Percentiles rank a stretch among this genome's conserved stretches.
phyloP scores from a whole-genome alignment of 2,113 vertebrate genomes.

The Nyctereutes procyonoides region DNA sequence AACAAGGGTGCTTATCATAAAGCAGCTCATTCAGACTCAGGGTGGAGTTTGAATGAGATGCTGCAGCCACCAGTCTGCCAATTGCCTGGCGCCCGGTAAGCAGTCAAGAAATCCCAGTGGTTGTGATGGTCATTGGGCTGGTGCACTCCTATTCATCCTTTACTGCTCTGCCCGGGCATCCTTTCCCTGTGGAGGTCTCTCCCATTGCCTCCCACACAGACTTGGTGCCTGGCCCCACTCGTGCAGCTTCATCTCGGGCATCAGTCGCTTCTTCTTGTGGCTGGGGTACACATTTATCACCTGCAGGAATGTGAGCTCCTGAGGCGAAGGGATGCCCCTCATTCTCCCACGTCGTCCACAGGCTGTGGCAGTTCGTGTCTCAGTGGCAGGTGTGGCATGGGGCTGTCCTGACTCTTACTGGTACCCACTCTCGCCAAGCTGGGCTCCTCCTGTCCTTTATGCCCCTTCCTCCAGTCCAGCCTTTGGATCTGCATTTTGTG shows the following conservation, averaged over 20 bases:
- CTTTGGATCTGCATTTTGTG: conserved; percentile 36
- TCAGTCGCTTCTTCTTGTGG: not conserved
- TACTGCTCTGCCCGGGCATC: not conserved
- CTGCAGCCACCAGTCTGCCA: not conserved
- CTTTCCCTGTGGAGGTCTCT: not conserved
- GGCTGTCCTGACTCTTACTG: not conserved
- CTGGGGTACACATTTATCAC: fast-evolving
- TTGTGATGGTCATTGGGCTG: no score
- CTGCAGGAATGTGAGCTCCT: not conserved
- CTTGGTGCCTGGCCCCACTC: not conserved
- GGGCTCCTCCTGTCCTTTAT: not conserved
- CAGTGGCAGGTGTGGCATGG: fast-evolving
- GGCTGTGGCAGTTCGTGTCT: fast-evolving
- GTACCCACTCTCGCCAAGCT: not conserved
- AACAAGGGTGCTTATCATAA: no score
- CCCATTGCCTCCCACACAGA: not conserved
- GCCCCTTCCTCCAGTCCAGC: not conserved
- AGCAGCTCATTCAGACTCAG: not conserved
- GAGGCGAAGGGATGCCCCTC: no score
- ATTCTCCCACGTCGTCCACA: fast-evolving
- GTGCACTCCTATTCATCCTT: not conserved
- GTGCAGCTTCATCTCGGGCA: not conserved
- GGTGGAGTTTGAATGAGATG: not conserved
- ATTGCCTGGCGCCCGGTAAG: fast-evolving
- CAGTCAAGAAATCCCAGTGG: not conserved